Evolutionary conservation across 2,113 vertebrate genomes (phyloP), one percentile per base, ranked within the genome.

Genomic region (Pygoscelis adeliae): DNA sequence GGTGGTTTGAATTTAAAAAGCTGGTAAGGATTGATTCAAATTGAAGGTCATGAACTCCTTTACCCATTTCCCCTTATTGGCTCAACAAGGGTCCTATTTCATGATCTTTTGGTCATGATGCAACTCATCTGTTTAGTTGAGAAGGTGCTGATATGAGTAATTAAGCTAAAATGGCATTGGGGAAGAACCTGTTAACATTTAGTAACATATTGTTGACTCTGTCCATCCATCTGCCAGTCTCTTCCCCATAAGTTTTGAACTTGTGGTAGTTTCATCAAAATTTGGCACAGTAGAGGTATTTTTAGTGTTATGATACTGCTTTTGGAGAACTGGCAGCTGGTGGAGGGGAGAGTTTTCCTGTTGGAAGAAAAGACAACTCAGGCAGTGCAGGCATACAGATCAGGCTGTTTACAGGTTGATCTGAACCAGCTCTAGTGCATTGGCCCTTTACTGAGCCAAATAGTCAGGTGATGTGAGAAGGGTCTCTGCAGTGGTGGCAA

Each of bases 21-120:
- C 94, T 96, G 89, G 93, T 95, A 89, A 94, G 59, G 76, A 95
- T 93, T 95, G 86, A 93, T 92, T 95, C 89, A 94, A 97, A 95
- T 94, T 93, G 83, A 91, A 94, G 94, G 93, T 97, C 95, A 58
- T 89, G 89, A 96, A 89, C 95, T 94, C 62, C 61, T 84, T 96
- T 89, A 96, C 84, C 83, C 73, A 49, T 67, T 94, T 92, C 69
- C 79, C 80, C 83, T 93, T 93, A 89, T 5, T 89, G 96, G 55
- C 67, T 89, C 88, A 91, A 93, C 56, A 65, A 80, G 66, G 89
- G 94, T 95, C 93, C 73, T 89, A 58, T 95, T 96, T 97, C 94
- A 92, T 91, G 94, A 96, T 95, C 93, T 95, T 93, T 79, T 92
- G 65, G 61, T 62, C 91, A 80, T 66, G 93, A 71, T 96, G 86